phyloP scores from a whole-genome alignment of 2,797 vertebrate species.

The Peromyscus nudipes region DNA sequence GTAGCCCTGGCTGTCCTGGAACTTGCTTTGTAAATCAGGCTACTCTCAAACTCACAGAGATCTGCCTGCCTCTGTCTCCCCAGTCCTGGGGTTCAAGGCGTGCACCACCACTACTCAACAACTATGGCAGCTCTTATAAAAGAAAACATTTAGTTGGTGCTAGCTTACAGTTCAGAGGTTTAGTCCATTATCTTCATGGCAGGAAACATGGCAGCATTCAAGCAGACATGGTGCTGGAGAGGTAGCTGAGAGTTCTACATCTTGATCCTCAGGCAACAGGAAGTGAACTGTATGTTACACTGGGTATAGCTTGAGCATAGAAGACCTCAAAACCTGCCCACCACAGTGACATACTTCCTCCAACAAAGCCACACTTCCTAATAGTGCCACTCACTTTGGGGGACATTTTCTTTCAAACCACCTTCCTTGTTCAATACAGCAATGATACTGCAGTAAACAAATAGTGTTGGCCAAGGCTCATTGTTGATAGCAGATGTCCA shows the following conservation, averaged over 20 bases:
- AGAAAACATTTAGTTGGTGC: not conserved
- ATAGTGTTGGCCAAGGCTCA: not conserved
- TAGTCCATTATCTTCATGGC: not conserved
- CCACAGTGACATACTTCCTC: not conserved
- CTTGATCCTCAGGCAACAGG: not conserved
- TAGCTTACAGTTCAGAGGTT: not conserved
- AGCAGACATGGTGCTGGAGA: not conserved
- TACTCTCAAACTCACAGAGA: not conserved
- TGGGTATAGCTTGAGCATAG: not conserved
- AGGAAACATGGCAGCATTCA: not conserved
- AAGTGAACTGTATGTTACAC: not conserved
- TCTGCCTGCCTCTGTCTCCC: not conserved
- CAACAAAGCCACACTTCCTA: not conserved
- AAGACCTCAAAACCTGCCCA: not conserved
- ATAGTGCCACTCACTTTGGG: not conserved
- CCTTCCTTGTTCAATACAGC: not conserved
- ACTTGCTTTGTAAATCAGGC: not conserved
- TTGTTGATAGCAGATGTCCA: not conserved
- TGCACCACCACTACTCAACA: no score
- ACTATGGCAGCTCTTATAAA: not conserved
- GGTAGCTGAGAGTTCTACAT: not conserved
- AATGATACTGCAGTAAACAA: not conserved
- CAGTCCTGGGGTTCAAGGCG: no score
- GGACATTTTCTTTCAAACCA: not conserved
- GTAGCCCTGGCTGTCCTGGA: no score